Percentiles rank a stretch among this genome's conserved stretches.
Conservation (phyloP, 1,140 invertebrate species). For the Adelges cooleyi region DNA sequence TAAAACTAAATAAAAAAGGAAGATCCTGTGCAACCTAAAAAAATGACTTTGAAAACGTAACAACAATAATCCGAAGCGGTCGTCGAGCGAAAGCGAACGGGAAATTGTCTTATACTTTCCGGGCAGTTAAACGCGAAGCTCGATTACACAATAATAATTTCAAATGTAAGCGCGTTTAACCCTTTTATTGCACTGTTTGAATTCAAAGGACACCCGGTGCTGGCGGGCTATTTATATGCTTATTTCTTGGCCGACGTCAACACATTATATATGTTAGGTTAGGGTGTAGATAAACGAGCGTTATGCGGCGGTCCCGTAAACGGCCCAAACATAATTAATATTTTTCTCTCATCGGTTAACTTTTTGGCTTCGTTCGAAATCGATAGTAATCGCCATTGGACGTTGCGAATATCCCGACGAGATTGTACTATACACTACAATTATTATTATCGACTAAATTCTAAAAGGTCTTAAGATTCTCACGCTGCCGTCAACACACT, state of each 20-base stretch:
- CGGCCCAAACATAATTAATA: constrained; percentile 8
- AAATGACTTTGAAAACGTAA: no score
- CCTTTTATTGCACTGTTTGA: constrained; percentile 8
- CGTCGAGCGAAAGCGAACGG: background rate
- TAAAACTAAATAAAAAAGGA: no score
- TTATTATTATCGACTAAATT: no score
- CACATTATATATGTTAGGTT: background rate
- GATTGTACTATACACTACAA: no score
- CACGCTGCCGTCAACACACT: no score
- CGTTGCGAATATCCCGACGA: no score
- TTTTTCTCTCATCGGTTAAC: background rate
- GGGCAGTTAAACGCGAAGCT: background rate
- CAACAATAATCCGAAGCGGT: no score
- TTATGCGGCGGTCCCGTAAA: background rate
- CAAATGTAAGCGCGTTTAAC: constrained; percentile 1
- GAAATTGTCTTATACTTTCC: constrained; percentile 23
- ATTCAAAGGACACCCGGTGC: background rate
- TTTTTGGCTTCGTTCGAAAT: no score
- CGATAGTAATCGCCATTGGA: no score
- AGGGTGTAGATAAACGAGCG: background rate
- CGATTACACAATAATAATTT: constrained; percentile 19
- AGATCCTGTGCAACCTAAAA: no score
- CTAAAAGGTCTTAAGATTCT: no score
- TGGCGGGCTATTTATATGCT: background rate
- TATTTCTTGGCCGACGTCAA: constrained; percentile 7